These are phyloP conservation scores for Gavia stellata DNA, from an alignment of 2,113 vertebrate species.

Conservation along the genomic window DNA sequence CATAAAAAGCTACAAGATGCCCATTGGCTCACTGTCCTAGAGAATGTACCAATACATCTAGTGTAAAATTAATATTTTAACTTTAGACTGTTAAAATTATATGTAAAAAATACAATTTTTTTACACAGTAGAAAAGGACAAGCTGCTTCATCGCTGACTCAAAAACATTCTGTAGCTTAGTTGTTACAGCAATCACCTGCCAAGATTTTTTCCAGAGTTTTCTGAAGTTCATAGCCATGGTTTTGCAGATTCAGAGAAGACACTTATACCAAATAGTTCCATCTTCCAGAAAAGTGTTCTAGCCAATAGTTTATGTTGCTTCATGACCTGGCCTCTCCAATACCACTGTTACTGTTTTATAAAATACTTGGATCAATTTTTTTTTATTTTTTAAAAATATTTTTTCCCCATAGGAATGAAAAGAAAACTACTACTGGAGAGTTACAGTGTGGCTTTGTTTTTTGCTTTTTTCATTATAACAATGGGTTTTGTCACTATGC, in stretches of 20 bases:
- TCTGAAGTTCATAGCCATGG: neutral
- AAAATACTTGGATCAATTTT: neutral
- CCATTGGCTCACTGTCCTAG: neutral
- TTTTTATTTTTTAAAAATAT: no score
- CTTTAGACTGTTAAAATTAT: neutral
- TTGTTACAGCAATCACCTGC: neutral
- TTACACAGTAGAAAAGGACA: neutral
- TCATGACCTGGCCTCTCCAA: neutral
- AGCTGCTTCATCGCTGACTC: neutral
- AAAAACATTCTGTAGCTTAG: neutral
- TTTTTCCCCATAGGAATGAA: neutral
- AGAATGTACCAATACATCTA: neutral
- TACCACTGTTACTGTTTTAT: neutral
- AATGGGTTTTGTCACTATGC: neutral
- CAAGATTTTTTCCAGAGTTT: neutral
- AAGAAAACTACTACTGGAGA: neutral
- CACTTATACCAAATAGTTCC: neutral
- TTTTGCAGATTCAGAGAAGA: neutral
- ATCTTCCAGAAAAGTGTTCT: neutral
- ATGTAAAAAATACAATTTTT: neutral
- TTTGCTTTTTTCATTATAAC: neutral
- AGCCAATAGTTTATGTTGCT: neutral
- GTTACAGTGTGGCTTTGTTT: neutral
- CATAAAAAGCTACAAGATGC: neutral
- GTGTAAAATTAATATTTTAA: neutral